Percentiles rank a stretch among this genome's conserved stretches.
These are phyloP conservation scores for Chaetodon trifascialis DNA, from an alignment of 2,113 vertebrate species.

Conservation along the genomic window DNA sequence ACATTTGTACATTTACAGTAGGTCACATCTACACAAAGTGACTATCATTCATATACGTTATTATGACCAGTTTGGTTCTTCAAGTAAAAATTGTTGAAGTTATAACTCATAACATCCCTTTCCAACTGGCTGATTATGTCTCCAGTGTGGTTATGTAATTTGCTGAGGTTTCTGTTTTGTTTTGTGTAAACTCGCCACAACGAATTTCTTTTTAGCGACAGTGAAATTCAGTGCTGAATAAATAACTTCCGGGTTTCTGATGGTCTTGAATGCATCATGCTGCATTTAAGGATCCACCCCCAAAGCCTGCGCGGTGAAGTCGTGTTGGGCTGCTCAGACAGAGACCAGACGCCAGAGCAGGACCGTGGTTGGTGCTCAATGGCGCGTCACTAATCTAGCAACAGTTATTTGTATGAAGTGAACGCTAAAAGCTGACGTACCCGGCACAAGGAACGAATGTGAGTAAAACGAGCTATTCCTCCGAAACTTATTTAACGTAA, in stretches of 20 bases:
- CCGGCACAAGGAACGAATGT: background rate
- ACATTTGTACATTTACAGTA: background rate
- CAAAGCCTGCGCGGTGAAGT: no score
- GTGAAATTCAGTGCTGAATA: no score
- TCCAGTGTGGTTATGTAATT: background rate
- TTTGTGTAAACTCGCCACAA: background rate
- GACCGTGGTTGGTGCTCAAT: fast-evolving
- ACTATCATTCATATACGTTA: no score
- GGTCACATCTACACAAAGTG: background rate
- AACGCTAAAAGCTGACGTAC: background rate
- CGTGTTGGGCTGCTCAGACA: background rate
- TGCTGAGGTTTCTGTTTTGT: background rate
- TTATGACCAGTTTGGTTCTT: background rate
- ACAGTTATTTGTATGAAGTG: background rate
- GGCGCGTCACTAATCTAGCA: background rate
- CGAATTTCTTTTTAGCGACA: no score
- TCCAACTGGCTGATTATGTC: background rate
- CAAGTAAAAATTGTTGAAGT: background rate
- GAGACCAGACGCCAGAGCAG: background rate
- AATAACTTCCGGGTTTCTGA: no score
- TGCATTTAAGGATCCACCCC: background rate
- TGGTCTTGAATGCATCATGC: background rate
- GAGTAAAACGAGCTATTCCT: background rate
- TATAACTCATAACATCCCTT: background rate
- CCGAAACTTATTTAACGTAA: no score